These are phyloP conservation scores for Scaptomyza polygonia DNA, from an alignment of 2,888 invertebrate genomes.

Conservation along the genomic window DNA sequence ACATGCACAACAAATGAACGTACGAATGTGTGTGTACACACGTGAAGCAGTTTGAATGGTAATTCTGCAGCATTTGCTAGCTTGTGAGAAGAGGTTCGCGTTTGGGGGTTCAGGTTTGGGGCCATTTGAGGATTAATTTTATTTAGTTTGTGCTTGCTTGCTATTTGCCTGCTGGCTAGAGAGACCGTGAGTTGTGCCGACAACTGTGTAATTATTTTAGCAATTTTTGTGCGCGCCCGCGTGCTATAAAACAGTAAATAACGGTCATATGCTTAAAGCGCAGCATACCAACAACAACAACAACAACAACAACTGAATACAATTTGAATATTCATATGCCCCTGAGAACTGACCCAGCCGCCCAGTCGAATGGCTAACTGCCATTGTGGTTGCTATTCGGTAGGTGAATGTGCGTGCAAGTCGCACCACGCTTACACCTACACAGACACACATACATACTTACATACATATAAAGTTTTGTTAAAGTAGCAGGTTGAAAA, in stretches of 20 bases:
- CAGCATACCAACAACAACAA: conserved; percentile 46
- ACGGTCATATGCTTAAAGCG: conserved; percentile 75
- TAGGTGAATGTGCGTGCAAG: conserved; percentile 50
- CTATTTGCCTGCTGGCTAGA: conserved; percentile 11
- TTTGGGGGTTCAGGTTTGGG: conserved; percentile 32
- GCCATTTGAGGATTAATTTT: conserved; percentile 70
- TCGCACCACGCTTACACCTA: conserved; percentile 19
- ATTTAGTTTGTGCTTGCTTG: conserved; percentile 47
- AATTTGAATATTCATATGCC: conserved; percentile 80
- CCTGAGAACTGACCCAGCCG: conserved; percentile 59
- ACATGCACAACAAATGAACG: conserved; percentile 7
- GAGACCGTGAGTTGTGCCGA: conserved; percentile 35
- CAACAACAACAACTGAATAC: conserved; percentile 29
- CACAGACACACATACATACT: conserved; percentile 5
- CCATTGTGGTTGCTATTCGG: conserved; percentile 29
- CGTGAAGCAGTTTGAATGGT: conserved; percentile 31
- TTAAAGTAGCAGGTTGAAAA: conserved; percentile 42
- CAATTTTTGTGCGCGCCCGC: conserved; percentile 70
- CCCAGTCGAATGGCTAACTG: conserved; percentile 39
- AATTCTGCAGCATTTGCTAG: conserved; percentile 41
- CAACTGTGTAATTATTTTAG: conserved; percentile 76
- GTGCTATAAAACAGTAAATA: conserved; percentile 80
- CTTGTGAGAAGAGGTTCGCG: conserved; percentile 1
- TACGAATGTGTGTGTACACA: no score
- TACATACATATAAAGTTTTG: conserved; percentile 16